Evolutionary conservation across 2,113 vertebrate genomes (phyloP), one percentile per base, ranked within the genome.

Genomic region (Austrofundulus limnaeus): DNA sequence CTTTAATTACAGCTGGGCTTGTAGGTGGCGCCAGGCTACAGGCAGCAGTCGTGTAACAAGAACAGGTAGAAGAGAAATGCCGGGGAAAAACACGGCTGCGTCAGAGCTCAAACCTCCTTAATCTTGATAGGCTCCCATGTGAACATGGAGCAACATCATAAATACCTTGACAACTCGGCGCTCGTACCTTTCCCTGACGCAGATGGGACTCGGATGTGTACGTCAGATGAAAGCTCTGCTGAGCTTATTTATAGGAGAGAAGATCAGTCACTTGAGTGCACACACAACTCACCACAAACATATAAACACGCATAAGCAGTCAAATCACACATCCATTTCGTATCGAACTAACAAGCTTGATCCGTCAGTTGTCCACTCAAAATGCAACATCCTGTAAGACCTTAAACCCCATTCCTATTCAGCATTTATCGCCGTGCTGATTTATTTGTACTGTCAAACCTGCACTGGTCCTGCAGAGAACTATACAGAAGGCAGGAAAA

Each of bases 1-100:
- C 87, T 91, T 89, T 91, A 91, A 92, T 92, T 91, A 91, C 78
- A 28, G 67, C 72, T 68, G 83, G n/a, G 78, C 87, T 83, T 86
- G 88, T 88, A 87, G 83, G 87, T 87, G 88, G 86, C 69, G 71
- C 67, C 49, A 74, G n/a, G 81, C 83, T 87, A 88, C 83, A 84
- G 84, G 71, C 77, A 60, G 75, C 74, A 72, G 80, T 72, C 85
- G 64, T 80, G 83, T 87, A 78, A 73, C 77, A 69, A 85, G 78
- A 83, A 83, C 89, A 87, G 86, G 85, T 79, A 77, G 79, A 66
- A 75, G 57, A 78, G 69, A 74, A 75, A 75, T 41, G 59, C 71
- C 48, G 31, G 3, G 20, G 59, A 58, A 53, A n/a, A 68, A 81
- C 78, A 69, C 2, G 31, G 62, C 60, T 28, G 75, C 78, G 72